Percentiles rank a stretch among this genome's conserved stretches.
Conservation (phyloP, 1,140 invertebrate genomes). For the Andricus grossulariae region DNA sequence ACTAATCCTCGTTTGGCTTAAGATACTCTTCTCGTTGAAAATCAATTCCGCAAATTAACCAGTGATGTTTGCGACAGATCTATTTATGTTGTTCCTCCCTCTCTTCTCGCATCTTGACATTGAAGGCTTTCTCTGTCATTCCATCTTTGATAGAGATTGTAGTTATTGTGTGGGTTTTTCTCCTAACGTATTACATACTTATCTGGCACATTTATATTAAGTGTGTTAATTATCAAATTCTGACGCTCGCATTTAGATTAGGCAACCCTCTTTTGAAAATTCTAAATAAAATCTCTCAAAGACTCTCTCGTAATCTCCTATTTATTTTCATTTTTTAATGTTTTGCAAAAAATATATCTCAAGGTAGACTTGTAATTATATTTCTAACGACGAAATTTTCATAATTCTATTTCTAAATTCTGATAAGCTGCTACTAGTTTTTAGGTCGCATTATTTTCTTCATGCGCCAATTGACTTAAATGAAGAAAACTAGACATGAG, state of each 20-base stretch:
- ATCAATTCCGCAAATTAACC: constrained; percentile 60
- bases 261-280: background rate
- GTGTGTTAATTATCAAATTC: constrained; percentile 15
- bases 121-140: constrained; percentile 55
- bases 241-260: constrained; percentile 1
- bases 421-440: background rate
- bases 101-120: constrained; percentile 56
- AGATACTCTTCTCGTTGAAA: constrained; percentile 59
- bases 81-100: constrained; percentile 67
- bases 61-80: constrained; percentile 63
- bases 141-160: constrained; percentile 41
- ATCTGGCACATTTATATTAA: constrained; percentile 3
- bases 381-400: too few relatives aligned
- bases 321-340: too few relatives aligned
- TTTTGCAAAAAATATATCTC: too few relatives aligned
- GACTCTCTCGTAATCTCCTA: too few relatives aligned
- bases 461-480: background rate
- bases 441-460: background rate
- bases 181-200: background rate
- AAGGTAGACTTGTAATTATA: too few relatives aligned
- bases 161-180: constrained; percentile 34
- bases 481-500: background rate
- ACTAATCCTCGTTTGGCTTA: constrained; percentile 19
- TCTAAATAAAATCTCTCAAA: too few relatives aligned
- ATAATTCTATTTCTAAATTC: too few relatives aligned